Percentiles rank a stretch among this genome's conserved stretches.
These are phyloP conservation scores for Struthio camelus DNA, from an alignment of 2,113 vertebrate genomes.

Conservation along the genomic window DNA sequence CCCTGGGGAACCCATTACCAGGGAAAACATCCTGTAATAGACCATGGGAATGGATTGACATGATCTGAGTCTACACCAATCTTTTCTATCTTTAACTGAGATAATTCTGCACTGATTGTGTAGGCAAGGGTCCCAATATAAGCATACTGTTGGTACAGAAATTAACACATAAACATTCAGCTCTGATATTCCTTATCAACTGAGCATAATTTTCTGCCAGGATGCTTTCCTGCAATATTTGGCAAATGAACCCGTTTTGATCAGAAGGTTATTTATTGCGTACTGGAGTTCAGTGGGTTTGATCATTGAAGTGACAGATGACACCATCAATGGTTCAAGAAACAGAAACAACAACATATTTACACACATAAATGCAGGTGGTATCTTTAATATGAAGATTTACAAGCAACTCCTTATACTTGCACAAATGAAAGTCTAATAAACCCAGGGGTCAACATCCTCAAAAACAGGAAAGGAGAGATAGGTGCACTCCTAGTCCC, in stretches of 20 bases:
- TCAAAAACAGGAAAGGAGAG: not conserved
- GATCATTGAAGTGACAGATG: not conserved
- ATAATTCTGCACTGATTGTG: not conserved
- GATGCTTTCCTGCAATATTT: not conserved
- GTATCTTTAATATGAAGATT: not conserved
- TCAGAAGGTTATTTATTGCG: constrained; percentile 16
- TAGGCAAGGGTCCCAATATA: not conserved
- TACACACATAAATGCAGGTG: not conserved
- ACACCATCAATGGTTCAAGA: not conserved
- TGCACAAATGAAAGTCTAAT: not conserved
- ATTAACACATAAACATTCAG: constrained; percentile 9
- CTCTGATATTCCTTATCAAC: constrained; percentile 13
- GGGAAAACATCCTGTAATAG: not conserved
- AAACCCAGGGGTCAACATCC: not conserved
- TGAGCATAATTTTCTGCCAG: not conserved
- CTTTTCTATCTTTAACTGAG: not conserved
- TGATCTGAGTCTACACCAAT: not conserved
- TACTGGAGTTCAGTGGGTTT: not conserved
- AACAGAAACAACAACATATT: not conserved
- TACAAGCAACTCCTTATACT: not conserved
- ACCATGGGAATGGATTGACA: not conserved
- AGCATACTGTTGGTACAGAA: not conserved
- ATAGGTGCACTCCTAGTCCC: not conserved
- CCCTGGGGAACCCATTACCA: not conserved
- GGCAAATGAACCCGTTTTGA: constrained; percentile 9